Evolutionary conservation across 2,888 invertebrate genomes (phyloP).

Genomic region (Plutella xylostella): DNA sequence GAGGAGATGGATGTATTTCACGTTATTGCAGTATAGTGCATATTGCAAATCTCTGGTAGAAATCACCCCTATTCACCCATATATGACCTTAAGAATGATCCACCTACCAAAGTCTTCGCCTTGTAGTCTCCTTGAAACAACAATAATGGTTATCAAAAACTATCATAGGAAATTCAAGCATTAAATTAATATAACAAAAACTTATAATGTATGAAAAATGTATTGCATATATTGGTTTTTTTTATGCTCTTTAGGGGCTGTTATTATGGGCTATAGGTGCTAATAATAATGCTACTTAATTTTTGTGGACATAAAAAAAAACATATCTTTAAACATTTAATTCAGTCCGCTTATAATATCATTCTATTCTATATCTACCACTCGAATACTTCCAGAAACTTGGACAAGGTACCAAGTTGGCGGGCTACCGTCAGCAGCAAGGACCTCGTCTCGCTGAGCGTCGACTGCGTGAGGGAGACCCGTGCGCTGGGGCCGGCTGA

Average conservation of each 20-base stretch:
- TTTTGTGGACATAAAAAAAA: neutral
- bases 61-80: too few relatives aligned
- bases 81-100: too few relatives aligned
- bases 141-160: too few relatives aligned
- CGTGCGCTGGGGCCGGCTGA: conserved; percentile 28
- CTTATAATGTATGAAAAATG: neutral
- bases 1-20: too few relatives aligned
- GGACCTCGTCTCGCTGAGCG: conserved; percentile 30
- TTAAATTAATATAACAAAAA: too few relatives aligned
- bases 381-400: conserved; percentile 32
- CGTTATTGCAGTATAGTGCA: too few relatives aligned
- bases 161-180: too few relatives aligned
- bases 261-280: neutral
- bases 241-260: neutral
- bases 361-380: neutral
- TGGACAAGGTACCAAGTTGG: conserved; percentile 50
- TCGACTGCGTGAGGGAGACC: conserved; percentile 43
- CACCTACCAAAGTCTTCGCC: too few relatives aligned
- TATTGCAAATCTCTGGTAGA: too few relatives aligned
- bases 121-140: too few relatives aligned
- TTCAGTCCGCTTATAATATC: neutral
- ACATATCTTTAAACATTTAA: neutral
- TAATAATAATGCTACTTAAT: neutral
- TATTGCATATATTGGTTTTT: neutral
- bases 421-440: conserved; percentile 31